Base-by-base conservation (phyloP, 2,113 vertebrate species). In the Cyanoderma ruficeps region DNA sequence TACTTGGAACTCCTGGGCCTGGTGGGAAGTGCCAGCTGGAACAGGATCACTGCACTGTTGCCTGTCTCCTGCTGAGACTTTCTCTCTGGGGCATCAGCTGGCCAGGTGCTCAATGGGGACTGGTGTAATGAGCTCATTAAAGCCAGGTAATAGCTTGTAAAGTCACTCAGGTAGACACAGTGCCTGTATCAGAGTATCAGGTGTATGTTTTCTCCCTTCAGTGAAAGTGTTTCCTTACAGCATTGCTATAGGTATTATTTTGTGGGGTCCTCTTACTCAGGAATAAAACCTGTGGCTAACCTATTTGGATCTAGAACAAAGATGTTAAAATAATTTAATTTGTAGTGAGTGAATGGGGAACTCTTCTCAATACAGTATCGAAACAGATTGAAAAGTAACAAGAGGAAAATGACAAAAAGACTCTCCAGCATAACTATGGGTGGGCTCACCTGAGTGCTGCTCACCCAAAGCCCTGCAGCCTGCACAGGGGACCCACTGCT, bases 111-210 rank as follows among this genome's bases (percentile, higher is more conserved):
- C 64, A 24, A 71, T 96, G 89, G 97, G 92, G 90, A 96, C 95
- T 83, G 97, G 87, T 99, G 99, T 99, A 99, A 99, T 99, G 98
- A 99, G 98, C 97, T 98, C 98, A 98, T 99, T 99, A 99, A 98
- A 98, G 96, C 89, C 97, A 95, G 95, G 97, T 99, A 99, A 98
- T 99, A 97, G 93, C 98, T 99, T 99, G 98, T 99, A 97, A 97
- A 98, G 97, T 83, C 97, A 98, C 94, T 98, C 98, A 96, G 95
- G 97, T 95, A 96, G 92, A 98, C 57, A 97, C 86, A 96, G 96
- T 15, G 71, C 88, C 65, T 18, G 31, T 97, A 98, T 99, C 98
- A 89, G 63, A 13, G 21, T 97, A 98, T 99, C 98, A 91, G 90
- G 95, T 99, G 92, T 35, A 39, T 2, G 10, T 59, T 37, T 91